Conservation (phyloP, 2,113 vertebrate genomes). For the Microtus oregoni region DNA sequence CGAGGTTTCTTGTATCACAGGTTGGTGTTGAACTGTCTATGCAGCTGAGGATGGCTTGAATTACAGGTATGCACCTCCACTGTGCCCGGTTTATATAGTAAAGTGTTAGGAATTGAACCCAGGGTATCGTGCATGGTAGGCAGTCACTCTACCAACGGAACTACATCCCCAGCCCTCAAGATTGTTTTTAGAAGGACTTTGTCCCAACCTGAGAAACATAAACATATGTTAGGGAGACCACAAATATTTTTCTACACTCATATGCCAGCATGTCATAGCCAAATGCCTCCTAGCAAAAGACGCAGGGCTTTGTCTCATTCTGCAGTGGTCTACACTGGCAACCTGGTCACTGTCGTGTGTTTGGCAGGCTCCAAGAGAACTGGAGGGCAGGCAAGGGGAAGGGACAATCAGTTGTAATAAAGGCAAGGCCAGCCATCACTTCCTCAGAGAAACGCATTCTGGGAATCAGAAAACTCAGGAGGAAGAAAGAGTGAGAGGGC, state of each 20-base stretch:
- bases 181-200: not conserved
- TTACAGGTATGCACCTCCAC: not conserved
- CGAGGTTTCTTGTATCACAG: not conserved
- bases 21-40: not conserved
- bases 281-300: slow-evolving; percentile 21
- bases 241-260: not conserved
- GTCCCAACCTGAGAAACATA: slow-evolving; percentile 8
- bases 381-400: no score
- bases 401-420: no score
- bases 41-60: not conserved
- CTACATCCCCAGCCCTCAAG: not conserved
- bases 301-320: slow-evolving; percentile 33
- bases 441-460: not conserved
- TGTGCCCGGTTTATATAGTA: not conserved
- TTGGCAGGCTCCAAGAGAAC: not conserved
- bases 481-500: no score
- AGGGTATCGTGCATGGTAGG: not conserved
- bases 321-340: not conserved
- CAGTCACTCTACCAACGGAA: not conserved
- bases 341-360: not conserved
- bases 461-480: not conserved
- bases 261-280: not conserved
- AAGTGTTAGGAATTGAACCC: not conserved
- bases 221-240: not conserved
- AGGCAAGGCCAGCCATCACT: not conserved